Evolutionary conservation across 2,797 vertebrate genomes (phyloP), one percentile per base, ranked within the genome.

Genomic region (Neomorphus geoffroyi): DNA sequence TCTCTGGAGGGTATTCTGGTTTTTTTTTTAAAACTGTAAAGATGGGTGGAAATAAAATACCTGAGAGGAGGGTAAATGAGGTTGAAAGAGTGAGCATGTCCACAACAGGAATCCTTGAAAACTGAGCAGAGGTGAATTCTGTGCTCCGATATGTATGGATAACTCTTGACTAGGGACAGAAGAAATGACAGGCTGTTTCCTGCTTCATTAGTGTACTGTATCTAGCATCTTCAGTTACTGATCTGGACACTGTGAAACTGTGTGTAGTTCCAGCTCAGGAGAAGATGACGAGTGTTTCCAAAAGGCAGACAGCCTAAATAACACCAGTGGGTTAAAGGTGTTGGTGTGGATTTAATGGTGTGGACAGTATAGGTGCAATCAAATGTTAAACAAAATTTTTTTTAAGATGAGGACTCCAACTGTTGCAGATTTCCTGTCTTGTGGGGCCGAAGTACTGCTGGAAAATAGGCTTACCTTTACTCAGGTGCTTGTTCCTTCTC

Each of bases 331-430:
- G 17, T 82, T 91, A 43, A 72, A 1, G 7, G 84, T 43, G 26
- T 77, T 33, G 51, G 9, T 0, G 0, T 57, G 62, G 30, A 22
- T 79, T 85, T 69, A 33, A 13, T 11, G 9, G 23, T 66, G 32
- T 73, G 65, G 0, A 0, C 43, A 16, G 7, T 58, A 11, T 17
- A 43, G 0, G 3, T 62, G 35, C 64, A 81, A 64, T 61, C 0
- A 2, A 53, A 78, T 35, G 13, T 57, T n/a, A n/a, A n/a, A n/a
- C 26, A 54, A 24, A 21, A 6, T 32, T 67, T 12, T 88, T 84
- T 86, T 33, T 72, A 23, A 45, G n/a, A 41, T 43, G 37, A 61
- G 2, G 21, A 30, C 5, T 11, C 41, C 56, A 54, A 65, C n/a
- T 62, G 21, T 79, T 65, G 43, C 33, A 62, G 28, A 46, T 85